Evolutionary conservation across 2,113 vertebrate genomes (phyloP), one percentile per base, ranked within the genome.

Genomic region (Rissa tridactyla): DNA sequence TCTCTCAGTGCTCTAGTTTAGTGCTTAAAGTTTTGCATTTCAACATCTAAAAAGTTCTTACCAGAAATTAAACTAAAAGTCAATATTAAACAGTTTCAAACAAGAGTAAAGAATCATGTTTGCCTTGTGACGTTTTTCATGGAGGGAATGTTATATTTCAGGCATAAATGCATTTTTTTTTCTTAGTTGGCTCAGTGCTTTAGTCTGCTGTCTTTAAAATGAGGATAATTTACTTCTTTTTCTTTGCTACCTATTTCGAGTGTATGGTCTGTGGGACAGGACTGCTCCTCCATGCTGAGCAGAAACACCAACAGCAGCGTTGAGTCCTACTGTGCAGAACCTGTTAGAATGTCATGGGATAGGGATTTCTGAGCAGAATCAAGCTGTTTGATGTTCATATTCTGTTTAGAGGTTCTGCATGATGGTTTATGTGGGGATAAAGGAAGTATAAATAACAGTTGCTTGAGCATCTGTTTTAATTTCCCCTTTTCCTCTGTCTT

Each of bases 291-390:
- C 57, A 22, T 40, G 65, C 79, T 92, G 65, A 86, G 90, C 82
- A 54, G 68, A 68, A 86, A 46, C 40, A 86, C 38, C 82, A 92
- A 1, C 61, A 86, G 76, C 82, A 86, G 61, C 0, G 11, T 54
- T 80, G 82, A 75, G 38, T 92, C 82, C 68, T 92, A n/a, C 82
- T 81, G 90, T 92, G 90, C 82, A 42, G 82, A 91, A 46, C 44
- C 49, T 60, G 71, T 75, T 57, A 81, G 64, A 90, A 79, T 57
- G 84, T 86, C 71, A 81, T 1, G 22, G 55, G 64, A 83, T 44
- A 49, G 46, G 75, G 40, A 77, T 95, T 87, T 93, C 72, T 76
- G 34, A 77, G 69, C 54, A 73, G n/a, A 44, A 42, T 80, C 81
- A 84, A 93, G 68, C 80, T 89, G 86, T 84, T 89, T 89, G 91